Base-by-base conservation (phyloP, 2,797 vertebrate genomes). In the Acomys russatus region DNA sequence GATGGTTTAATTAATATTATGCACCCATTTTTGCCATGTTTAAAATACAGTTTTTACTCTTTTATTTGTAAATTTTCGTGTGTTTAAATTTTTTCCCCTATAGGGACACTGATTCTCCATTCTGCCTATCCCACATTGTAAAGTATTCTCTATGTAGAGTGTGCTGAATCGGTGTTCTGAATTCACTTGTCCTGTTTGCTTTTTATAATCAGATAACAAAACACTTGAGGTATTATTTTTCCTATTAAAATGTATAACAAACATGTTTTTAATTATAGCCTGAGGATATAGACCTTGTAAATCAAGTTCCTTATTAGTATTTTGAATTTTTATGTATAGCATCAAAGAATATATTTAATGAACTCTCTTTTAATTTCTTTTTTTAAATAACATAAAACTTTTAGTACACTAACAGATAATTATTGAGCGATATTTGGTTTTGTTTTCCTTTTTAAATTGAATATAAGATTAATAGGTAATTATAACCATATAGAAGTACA, bases 341-440 rank as follows among this genome's bases (percentile, higher is more conserved):
- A 6, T 66, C 78, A 88, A 9, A 61, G 56, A 79, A 33, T 90
- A 63, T 68, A 77, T 28, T 90, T 92, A 91, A 78, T 61, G 33
- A 71, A 6, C 3, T 93, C 17, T 30, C 44, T 56, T 59, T 88
- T 18, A 86, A 68, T 87, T 89, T 95, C 51, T 92, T 76, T 87
- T 70, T 76, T 87, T 86, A 74, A 92, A 89, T 79, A 92, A 94
- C 35, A 76, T 1, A 80, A 95, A 96, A 70, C 0, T 77, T 95
- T 8, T 11, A 87, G 25, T 51, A 87, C 54, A 84, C 20, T 77
- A 59, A 7, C 49, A 73, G 6, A 66, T 78, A 83, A 76, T 28
- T 28, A 56, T 6, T 71, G 8, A 95, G 3, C 71, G 33, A 2
- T n/a, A 73, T 38, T 79, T 77, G 22, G 51, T 68, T 91, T 61